A percentile compares a stretch with the other conserved stretches of the same genome.
phyloP scores from a whole-genome alignment of 2,797 vertebrate species.

The Sparidentex hasta region DNA sequence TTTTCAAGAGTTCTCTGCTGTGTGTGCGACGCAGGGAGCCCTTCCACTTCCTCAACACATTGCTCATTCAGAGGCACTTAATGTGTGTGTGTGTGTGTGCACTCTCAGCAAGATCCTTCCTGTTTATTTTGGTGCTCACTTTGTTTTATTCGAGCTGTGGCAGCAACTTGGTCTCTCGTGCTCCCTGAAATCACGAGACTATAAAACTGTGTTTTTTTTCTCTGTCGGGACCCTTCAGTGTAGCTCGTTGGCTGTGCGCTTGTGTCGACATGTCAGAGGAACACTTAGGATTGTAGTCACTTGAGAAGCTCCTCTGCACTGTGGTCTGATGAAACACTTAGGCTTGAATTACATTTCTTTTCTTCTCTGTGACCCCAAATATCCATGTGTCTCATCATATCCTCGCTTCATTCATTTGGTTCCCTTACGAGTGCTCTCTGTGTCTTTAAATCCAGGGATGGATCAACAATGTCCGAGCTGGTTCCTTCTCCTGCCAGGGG shows the following conservation, averaged over 20 bases:
- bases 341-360: background rate
- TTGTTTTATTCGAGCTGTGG: conserved; percentile 15
- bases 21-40: conserved; percentile 58
- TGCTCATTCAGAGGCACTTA: conserved; percentile 41
- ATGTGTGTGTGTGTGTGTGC: conserved; percentile 2
- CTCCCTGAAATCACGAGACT: background rate
- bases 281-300: conserved; percentile 23
- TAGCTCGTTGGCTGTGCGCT: background rate
- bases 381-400: background rate
- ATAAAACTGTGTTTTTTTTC: background rate
- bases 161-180: conserved; percentile 7
- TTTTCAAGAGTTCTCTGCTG: conserved; percentile 60
- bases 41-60: conserved; percentile 77
- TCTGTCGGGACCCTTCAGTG: background rate
- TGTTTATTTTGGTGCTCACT: conserved; percentile 59
- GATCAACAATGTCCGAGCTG: conserved; percentile 88
- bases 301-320: background rate
- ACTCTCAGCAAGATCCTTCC: conserved; percentile 72
- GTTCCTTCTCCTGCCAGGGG: conserved; percentile 85
- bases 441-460: conserved; percentile 86
- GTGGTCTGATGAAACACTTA: background rate
- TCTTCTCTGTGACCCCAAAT: background rate
- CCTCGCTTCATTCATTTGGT: background rate
- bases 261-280: conserved; percentile 37
- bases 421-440: background rate